These are phyloP conservation scores for Drosophila sturtevanti DNA, from an alignment of 1,140 invertebrate species.

Conservation along the genomic window DNA sequence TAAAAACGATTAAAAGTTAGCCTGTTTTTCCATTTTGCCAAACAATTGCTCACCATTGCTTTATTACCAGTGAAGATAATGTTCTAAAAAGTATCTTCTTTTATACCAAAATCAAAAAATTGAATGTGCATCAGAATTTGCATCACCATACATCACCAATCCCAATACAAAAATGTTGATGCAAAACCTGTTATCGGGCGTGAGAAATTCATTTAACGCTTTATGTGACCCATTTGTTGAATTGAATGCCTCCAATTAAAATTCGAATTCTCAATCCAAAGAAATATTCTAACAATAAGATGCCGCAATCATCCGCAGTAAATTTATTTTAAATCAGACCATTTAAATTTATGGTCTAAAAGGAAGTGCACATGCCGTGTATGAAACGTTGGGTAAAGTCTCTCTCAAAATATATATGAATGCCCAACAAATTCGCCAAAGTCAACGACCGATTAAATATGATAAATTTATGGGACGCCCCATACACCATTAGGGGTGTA, in stretches of 20 bases:
- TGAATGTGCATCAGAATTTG: background rate
- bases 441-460: background rate
- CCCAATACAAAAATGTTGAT: constrained; percentile 25
- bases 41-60: constrained; percentile 38
- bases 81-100: constrained; percentile 18
- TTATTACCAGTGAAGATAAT: constrained; percentile 29
- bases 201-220: constrained; percentile 59
- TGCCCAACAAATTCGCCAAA: background rate
- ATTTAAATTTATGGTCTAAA: constrained; percentile 51
- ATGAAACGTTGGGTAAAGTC: constrained; percentile 11
- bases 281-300: constrained; percentile 41
- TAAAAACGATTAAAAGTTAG: background rate
- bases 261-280: constrained; percentile 26
- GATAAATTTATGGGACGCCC: background rate
- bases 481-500: too few species aligned
- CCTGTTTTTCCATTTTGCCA: background rate
- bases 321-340: constrained; percentile 56
- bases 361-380: constrained; percentile 1
- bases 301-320: constrained; percentile 40
- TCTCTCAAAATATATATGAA: background rate
- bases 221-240: constrained; percentile 63
- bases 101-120: constrained; percentile 23
- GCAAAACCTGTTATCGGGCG: constrained; percentile 61
- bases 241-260: constrained; percentile 57
- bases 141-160: constrained; percentile 9